Base-by-base conservation (phyloP, 1,140 invertebrate genomes). In the Heliconius melpomene region DNA sequence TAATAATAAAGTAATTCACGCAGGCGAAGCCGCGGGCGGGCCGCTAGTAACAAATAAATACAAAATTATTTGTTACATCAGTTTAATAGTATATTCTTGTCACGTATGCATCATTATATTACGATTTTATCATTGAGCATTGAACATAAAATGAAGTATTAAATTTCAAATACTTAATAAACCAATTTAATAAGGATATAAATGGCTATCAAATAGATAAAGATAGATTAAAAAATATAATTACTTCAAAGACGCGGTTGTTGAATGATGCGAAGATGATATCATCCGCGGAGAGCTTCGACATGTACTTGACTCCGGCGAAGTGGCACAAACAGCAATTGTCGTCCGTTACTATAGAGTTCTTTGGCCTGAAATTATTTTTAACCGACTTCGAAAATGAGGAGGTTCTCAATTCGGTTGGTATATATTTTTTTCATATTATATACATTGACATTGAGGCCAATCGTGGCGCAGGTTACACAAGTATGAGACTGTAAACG, bases 251-350 rank as follows among this genome's bases (percentile, higher is more conserved):
- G 57, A 98, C 96, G 79, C 97, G 95, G 94, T 99, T 98, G 84
- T 97, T 96, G 91, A 98, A 98, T 7, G 97, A 98, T 9, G 97
- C 97, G 89, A 97, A 98, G 20, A 98, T 94, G 83, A 99, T 97
- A 91, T 98, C 97, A 81, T 97, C 96, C 32, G 97, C 96, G 1
- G 96, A 90, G 18, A 98, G 85, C 82, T 96, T 96, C 3, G 97
- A 97, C 78, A 97, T 95, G 79, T 96, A 96, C 90, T 97, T 97
- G 26, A 98, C 96, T 46, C 97, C 98, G 23, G 98, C 97, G 40
- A 98, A 96, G 94, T 98, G 96, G 94, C 98, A 99, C 80, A 98
- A 94, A 89, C 98, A 99, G 91, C 98, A 98, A 94, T 99, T 99
- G 93, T 98, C 98, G 79, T 97, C 97, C 13, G 96, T 94, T 13